Percentiles rank a stretch among this genome's conserved stretches.
Evolutionary conservation across 1,140 invertebrate species (phyloP).

Genomic region (Maconellicoccus hirsutus): DNA sequence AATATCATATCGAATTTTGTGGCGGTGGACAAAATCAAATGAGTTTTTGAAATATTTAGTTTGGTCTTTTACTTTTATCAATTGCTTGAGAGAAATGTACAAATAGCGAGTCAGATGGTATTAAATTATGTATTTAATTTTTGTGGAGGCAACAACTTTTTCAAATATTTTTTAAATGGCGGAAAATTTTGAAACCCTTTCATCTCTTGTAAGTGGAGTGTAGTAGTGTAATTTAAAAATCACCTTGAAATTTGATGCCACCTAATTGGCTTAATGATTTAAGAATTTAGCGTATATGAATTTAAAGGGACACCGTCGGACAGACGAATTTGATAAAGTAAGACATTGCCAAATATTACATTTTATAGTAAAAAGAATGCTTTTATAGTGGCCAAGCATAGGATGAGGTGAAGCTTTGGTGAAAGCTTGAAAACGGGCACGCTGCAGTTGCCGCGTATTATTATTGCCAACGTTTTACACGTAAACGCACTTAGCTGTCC

Average conservation of each 20-base stretch:
- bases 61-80: no score
- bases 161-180: no score
- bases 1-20: no score
- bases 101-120: no score
- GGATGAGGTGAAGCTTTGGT: background rate
- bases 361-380: background rate
- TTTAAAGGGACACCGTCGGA: background rate
- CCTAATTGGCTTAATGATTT: background rate
- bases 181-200: no score
- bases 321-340: background rate
- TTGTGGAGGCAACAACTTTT: no score
- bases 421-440: background rate
- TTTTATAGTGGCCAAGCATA: background rate
- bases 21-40: no score
- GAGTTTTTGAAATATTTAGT: no score
- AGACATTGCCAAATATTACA: slow-evolving; percentile 9
- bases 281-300: background rate
- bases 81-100: no score
- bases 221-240: no score
- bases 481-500: slow-evolving; percentile 2
- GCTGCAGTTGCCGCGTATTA: background rate
- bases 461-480: slow-evolving; percentile 3
- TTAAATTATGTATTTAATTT: no score
- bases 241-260: background rate
- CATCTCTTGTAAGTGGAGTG: no score